Base-by-base conservation (phyloP, 2,797 vertebrate species). In the Fundulus diaphanus region DNA sequence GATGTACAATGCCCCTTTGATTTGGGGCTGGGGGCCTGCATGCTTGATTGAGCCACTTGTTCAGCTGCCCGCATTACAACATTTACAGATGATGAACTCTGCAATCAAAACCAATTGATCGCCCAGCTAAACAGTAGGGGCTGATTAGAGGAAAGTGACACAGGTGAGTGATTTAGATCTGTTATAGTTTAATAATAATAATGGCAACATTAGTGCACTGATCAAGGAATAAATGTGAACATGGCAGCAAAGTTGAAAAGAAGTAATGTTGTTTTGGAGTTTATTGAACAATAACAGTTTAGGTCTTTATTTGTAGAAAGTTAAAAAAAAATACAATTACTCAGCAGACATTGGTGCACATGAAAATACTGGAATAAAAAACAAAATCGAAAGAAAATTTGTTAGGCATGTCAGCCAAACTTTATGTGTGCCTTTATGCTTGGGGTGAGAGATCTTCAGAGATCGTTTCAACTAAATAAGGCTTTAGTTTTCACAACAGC, bases 1-100 rank as follows among this genome's bases (percentile, higher is more conserved):
- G 7, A 49, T 31, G 20, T 63, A 68, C 51, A 65, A 65, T 65
- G 35, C 59, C 35, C 2, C 35, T 59, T 40, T 73, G 70, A 73
- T 73, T 72, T 68, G 16, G 42, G 52, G 46, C 24, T 72, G 35
- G 22, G 44, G 22, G 71, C 29, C 33, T 56, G 68, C 13, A 42
- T 44, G 54, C 54, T 35, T 76, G 54, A 76, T 76, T 59, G 44
- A 44, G 54, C 29, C 37, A 46, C 70, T 81, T 73, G 63, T 81
- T 68, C 46, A 54, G 57, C 46, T 44, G 40, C 9, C 73, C 27
- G 5, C 24, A 33, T 48, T 51, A 35, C 51, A 8, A 18, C 66
- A 59, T 59, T 76, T 48, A 40, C 54, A 70, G 54, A 51, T 59
- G 54, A 54, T 65, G 44, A 15, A 49, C 35, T 65, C 66, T 7